phyloP scores from a whole-genome alignment of 2,113 vertebrate genomes.

The Toxotes chatareus region DNA sequence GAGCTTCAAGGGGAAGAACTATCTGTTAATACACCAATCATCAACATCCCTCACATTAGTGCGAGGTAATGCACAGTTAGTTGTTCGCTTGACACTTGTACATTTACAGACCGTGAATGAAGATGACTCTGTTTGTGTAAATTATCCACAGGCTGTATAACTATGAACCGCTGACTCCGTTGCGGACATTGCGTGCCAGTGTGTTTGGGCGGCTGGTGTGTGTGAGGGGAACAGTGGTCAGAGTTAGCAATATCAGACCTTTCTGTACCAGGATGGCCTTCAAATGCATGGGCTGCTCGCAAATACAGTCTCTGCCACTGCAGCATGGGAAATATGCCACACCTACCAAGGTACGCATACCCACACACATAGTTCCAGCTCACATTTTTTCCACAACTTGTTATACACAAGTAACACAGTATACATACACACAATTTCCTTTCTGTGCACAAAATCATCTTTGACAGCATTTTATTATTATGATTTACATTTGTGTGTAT shows the following conservation, averaged over 20 bases:
- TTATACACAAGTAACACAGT: not conserved
- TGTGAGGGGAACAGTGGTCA: conserved; percentile 92
- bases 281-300: conserved; percentile 87
- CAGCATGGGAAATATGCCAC: conserved; percentile 91
- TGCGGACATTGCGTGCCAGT: conserved; percentile 92
- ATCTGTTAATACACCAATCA: conserved; percentile 86
- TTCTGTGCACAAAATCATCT: not conserved
- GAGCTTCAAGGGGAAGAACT: conserved; percentile 92
- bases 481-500: not conserved
- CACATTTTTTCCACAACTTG: not conserved
- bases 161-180: conserved; percentile 91
- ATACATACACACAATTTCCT: too few relatives aligned
- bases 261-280: conserved; percentile 93
- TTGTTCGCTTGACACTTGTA: not conserved
- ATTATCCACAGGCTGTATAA: conserved; percentile 89
- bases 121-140: not conserved
- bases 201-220: conserved; percentile 92
- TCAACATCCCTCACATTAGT: conserved; percentile 92
- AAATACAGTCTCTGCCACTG: conserved; percentile 86
- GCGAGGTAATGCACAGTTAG: conserved; percentile 84
- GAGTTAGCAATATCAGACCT: conserved; percentile 94
- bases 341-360: conserved; percentile 89
- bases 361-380: not conserved
- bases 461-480: not conserved
- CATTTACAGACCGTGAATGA: not conserved